Evolutionary conservation across 2,797 vertebrate genomes (phyloP).

Genomic region (Poeciliopsis gracilis): DNA sequence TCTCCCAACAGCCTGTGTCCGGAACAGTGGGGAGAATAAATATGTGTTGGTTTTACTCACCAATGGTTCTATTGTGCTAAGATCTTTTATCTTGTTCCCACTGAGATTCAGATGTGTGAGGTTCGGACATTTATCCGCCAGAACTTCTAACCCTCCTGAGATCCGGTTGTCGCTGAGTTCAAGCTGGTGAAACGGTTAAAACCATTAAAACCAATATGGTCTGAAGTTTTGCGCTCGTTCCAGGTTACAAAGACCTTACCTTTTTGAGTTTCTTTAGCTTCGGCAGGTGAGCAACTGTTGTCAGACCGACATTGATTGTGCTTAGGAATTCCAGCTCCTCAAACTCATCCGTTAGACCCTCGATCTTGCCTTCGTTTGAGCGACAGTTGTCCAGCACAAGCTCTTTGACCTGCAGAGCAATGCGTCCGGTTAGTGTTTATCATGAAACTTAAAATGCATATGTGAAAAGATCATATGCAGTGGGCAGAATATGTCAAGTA

Average conservation of each 20-base stretch:
- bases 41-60: conserved; percentile 76
- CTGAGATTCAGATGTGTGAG: conserved; percentile 99
- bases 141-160: conserved; percentile 97
- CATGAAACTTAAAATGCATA: background rate
- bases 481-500: background rate
- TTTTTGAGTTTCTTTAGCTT: conserved; percentile 99
- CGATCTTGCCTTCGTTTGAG: conserved; percentile 95
- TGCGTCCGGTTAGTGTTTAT: background rate
- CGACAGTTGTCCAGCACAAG: conserved; percentile 98
- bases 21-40: background rate
- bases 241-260: conserved; percentile 73
- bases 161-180: conserved; percentile 99
- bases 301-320: conserved; percentile 97
- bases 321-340: conserved; percentile 98
- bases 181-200: conserved; percentile 80
- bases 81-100: conserved; percentile 99
- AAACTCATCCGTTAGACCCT: conserved; percentile 97
- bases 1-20: background rate
- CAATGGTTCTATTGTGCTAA: conserved; percentile 98
- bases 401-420: conserved; percentile 90
- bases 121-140: conserved; percentile 97
- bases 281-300: conserved; percentile 94
- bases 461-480: background rate
- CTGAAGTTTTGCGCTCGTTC: background rate
- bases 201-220: background rate